Base-by-base conservation (phyloP, 2,797 vertebrate genomes). In the Spondyliosoma cantharus region DNA sequence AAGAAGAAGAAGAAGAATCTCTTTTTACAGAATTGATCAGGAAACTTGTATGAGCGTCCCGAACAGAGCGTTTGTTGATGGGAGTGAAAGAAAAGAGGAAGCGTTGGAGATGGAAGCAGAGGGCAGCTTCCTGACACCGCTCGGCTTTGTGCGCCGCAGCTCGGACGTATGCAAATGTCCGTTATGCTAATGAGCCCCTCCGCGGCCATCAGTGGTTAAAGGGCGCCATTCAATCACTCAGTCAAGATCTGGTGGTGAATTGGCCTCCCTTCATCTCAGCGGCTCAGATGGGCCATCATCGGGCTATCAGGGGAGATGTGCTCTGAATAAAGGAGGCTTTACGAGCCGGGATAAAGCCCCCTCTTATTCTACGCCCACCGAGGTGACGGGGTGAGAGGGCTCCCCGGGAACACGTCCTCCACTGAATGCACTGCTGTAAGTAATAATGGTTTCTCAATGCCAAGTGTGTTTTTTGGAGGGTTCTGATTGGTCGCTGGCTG, bases 311-410 rank as follows among this genome's bases (percentile, higher is more conserved):
- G 74, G 77, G 76, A 64, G 87, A 37, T 27, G 81, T 42, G 43
- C 25, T 12, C 85, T 61, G 74, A 78, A 90, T 87, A 90, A 89
- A 90, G 79, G 82, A 58, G 80, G 72, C 86, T 78, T 91, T 90
- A 80, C 54, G 9, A 75, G 79, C 1, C 3, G 16, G 58, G 6
- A 86, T 92, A 93, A 93, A 89, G 91, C 77, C 5, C 20, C 54
- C 89, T 85, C 81, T 93, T 60, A 88, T 92, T 84, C 76, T 20
- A 70, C 90, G 54, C 92, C 93, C 90, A 93, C 90, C 0, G 78
- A 77, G 92, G 92, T 93, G 59, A 91, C 82, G 15, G 80, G 80
- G 72, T 52, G 71, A 76, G 45, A 66, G 89, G 69, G 82, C 74
- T 80, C 64, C 77, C 64, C 75, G 24, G 61, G 76, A 78, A 77